phyloP scores from a whole-genome alignment of 2,797 vertebrate species.

The Artibeus jamaicensis region DNA sequence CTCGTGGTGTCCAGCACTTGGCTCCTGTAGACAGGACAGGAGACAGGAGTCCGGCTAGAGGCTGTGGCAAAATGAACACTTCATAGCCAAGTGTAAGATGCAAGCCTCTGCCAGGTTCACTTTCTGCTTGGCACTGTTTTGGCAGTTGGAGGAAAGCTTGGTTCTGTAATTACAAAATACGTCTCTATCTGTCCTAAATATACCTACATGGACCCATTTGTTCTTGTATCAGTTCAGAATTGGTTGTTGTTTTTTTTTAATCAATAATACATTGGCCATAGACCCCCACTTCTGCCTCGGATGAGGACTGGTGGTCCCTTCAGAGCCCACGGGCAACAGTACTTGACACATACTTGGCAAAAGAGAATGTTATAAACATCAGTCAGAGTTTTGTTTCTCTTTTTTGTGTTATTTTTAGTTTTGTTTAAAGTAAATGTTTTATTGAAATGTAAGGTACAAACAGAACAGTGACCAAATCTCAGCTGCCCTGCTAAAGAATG shows the following conservation, averaged over 20 bases:
- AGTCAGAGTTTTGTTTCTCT: not conserved
- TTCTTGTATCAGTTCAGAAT: not conserved
- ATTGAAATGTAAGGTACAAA: not conserved
- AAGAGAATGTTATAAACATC: not conserved
- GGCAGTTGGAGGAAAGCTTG: not conserved
- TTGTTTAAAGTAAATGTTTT: not conserved
- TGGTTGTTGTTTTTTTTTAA: not conserved
- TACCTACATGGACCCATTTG: not conserved
- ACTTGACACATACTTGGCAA: not conserved
- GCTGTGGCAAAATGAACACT: not conserved
- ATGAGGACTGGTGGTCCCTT: not conserved
- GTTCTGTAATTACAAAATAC: not conserved
- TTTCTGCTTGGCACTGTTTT: not conserved
- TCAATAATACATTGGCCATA: not conserved
- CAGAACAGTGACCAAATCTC: not conserved
- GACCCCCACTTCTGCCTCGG: not conserved
- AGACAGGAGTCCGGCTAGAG: not conserved
- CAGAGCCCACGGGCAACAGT: rapidly evolving
- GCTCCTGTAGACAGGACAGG: not conserved
- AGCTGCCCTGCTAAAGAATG: not conserved
- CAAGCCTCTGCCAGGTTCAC: rapidly evolving
- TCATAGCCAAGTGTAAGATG: not conserved
- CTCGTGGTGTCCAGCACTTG: not conserved
- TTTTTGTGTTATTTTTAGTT: not conserved
- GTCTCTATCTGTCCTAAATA: not conserved